phyloP scores from a whole-genome alignment of 2,797 vertebrate species.

The Basileuterus tristriatus region DNA sequence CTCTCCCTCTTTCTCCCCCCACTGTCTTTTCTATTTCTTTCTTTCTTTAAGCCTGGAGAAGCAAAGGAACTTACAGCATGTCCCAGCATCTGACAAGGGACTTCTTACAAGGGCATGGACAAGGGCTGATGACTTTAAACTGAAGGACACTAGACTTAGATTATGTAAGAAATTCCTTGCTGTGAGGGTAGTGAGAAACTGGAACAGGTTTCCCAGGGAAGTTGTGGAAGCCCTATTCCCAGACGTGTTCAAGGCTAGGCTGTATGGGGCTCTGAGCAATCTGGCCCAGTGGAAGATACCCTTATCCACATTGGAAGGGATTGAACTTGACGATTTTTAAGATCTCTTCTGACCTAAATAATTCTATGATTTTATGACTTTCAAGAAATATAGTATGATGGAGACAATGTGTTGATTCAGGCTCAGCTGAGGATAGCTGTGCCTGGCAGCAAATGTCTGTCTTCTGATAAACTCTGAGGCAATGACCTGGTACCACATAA shows the following conservation, averaged over 20 bases:
- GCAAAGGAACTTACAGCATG: background rate
- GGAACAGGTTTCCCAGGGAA: background rate
- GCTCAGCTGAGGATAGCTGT: background rate
- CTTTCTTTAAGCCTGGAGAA: background rate
- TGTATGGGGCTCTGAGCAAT: background rate
- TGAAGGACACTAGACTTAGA: background rate
- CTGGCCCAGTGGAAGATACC: background rate
- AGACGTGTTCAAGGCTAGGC: background rate
- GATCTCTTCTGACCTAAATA: background rate
- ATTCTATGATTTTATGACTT: background rate
- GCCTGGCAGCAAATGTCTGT: background rate
- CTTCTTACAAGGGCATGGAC: background rate
- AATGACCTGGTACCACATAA: background rate
- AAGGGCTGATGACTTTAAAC: background rate
- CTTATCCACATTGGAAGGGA: fast-evolving
- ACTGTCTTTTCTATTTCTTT: background rate
- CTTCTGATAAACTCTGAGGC: background rate
- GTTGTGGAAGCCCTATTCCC: fast-evolving
- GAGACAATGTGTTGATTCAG: background rate
- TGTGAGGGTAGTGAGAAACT: background rate
- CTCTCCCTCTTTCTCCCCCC: background rate
- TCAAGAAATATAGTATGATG: background rate
- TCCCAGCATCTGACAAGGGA: background rate
- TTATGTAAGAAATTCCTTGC: background rate
- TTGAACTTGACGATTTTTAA: background rate